phyloP scores from a whole-genome alignment of 2,797 vertebrate species.

The Labeo calbasu region DNA sequence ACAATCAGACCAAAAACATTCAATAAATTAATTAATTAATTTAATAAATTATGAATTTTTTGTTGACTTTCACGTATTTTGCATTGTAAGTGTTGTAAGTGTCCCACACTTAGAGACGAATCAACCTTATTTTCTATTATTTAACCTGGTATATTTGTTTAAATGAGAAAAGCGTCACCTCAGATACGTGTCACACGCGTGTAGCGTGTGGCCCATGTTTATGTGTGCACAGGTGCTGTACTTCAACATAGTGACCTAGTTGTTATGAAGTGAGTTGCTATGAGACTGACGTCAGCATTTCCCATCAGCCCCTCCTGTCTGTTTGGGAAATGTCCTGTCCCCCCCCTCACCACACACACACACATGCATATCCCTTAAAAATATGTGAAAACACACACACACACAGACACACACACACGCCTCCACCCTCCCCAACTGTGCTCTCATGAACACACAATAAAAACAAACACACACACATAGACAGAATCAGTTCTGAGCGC shows the following conservation, averaged over 20 bases:
- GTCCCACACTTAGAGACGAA: too few species aligned
- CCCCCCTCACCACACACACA: background rate
- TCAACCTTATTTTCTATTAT: background rate
- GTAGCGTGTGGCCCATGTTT: background rate
- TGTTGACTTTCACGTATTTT: too few species aligned
- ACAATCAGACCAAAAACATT: too few species aligned
- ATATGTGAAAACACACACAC: background rate
- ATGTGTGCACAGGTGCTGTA: slow-evolving; percentile 12
- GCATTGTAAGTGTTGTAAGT: too few species aligned
- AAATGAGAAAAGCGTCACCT: background rate
- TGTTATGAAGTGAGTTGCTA: slow-evolving; percentile 52
- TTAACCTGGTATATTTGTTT: background rate
- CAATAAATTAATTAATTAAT: too few species aligned
- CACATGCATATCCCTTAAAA: background rate
- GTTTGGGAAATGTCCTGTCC: slow-evolving; percentile 2
- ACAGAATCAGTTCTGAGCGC: background rate
- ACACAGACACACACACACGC: background rate
- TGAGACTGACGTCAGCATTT: slow-evolving; percentile 40
- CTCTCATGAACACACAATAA: background rate
- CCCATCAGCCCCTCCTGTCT: slow-evolving; percentile 40
- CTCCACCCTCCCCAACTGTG: background rate
- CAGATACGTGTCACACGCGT: background rate
- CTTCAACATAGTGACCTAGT: slow-evolving; percentile 41
- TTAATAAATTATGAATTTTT: too few species aligned
- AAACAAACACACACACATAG: background rate